These are phyloP conservation scores for Calyptomena viridis DNA, from an alignment of 2,113 vertebrate genomes.

Conservation along the genomic window DNA sequence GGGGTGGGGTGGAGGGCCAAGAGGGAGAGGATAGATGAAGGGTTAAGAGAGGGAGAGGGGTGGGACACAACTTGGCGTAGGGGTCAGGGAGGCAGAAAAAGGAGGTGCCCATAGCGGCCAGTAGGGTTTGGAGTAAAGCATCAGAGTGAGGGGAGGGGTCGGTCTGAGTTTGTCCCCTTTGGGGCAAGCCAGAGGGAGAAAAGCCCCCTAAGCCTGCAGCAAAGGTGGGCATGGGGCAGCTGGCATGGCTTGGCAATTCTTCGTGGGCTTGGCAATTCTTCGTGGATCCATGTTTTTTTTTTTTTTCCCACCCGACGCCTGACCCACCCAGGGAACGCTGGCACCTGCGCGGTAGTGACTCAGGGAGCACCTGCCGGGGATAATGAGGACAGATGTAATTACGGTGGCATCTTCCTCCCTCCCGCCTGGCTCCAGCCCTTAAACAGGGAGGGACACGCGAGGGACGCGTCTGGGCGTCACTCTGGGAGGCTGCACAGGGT, in stretches of 20 bases:
- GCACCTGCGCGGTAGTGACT: background rate
- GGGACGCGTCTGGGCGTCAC: background rate
- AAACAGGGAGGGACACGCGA: background rate
- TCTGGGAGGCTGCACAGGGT: background rate
- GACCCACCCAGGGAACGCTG: background rate
- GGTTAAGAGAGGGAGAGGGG: fast-evolving
- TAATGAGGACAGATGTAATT: slow-evolving; percentile 9
- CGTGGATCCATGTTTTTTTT: background rate
- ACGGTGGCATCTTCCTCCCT: background rate
- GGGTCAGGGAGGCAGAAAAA: background rate
- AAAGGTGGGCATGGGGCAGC: background rate
- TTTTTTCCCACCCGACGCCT: background rate
- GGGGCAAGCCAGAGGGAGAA: background rate
- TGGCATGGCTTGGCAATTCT: fast-evolving
- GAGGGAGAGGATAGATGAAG: background rate
- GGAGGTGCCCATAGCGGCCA: background rate
- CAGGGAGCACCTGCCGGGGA: background rate
- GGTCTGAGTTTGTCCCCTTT: background rate
- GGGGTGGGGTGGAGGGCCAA: background rate
- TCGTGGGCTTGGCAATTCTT: background rate
- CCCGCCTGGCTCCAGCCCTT: background rate
- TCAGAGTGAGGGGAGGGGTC: background rate
- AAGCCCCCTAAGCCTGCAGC: background rate
- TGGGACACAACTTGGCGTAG: background rate
- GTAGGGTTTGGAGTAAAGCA: background rate